Conservation (phyloP, 2,113 vertebrate species). For the Pundamilia nyererei region DNA sequence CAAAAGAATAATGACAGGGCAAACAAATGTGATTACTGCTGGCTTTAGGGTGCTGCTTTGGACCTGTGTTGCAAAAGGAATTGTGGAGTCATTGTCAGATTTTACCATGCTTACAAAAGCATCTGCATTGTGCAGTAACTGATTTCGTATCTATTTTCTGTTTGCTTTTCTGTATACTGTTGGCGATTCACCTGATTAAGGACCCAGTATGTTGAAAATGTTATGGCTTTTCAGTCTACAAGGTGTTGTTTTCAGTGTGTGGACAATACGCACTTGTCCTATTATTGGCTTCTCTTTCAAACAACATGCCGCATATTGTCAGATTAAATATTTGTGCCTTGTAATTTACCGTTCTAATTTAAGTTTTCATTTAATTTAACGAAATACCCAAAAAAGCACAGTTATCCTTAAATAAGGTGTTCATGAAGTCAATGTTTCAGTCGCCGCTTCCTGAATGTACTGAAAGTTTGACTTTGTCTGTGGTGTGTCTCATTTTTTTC, state of each 20-base stretch:
- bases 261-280: neutral
- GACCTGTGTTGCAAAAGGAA: neutral
- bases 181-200: neutral
- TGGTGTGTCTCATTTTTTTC: neutral
- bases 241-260: neutral
- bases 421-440: neutral
- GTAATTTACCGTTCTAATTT: neutral
- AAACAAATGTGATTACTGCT: neutral
- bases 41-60: neutral
- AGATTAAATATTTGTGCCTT: neutral
- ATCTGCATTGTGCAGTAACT: neutral
- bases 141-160: neutral
- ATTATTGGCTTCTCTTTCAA: neutral
- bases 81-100: neutral
- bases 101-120: neutral
- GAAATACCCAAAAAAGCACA: neutral
- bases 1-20: neutral
- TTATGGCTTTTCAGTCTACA: neutral
- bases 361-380: neutral
- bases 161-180: neutral
- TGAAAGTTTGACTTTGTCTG: neutral
- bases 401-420: neutral
- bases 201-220: neutral
- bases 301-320: neutral
- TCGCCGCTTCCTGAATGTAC: neutral